phyloP scores from a whole-genome alignment of 2,113 vertebrate species.

The Lontra canadensis region DNA sequence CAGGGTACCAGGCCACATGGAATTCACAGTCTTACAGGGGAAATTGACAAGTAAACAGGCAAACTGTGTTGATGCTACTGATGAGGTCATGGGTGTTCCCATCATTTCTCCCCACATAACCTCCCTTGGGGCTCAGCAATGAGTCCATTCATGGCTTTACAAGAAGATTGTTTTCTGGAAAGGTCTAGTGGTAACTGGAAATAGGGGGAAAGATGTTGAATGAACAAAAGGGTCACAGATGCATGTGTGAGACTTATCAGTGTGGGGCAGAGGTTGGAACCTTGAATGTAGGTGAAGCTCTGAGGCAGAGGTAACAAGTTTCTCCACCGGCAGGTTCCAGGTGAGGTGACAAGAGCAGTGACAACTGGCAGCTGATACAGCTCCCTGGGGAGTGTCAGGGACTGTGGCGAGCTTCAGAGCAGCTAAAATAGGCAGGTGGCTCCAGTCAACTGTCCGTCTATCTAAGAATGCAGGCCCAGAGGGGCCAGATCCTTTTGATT shows the following conservation, averaged over 20 bases:
- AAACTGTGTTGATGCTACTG: neutral
- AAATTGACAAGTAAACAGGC: neutral
- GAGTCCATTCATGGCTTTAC: rapidly evolving
- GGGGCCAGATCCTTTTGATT: neutral
- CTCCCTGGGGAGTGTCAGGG: neutral
- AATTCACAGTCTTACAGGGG: neutral
- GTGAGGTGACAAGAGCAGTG: neutral
- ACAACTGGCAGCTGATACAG: rapidly evolving
- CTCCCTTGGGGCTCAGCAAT: neutral
- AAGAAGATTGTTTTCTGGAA: neutral
- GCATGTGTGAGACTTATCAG: neutral
- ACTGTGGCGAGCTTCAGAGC: neutral
- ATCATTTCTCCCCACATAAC: neutral
- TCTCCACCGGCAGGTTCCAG: neutral
- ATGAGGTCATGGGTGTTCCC: neutral
- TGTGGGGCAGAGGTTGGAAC: neutral
- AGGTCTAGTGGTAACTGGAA: neutral
- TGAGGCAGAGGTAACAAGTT: neutral
- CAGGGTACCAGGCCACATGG: neutral
- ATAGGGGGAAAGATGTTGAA: rapidly evolving
- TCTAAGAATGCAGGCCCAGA: neutral
- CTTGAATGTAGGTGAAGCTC: neutral
- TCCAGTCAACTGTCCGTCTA: neutral
- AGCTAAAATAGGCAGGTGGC: neutral
- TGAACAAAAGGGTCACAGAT: neutral